A percentile compares a stretch with the other conserved stretches of the same genome.
These are phyloP conservation scores for Leptinotarsa peninsularis DNA, from an alignment of 2,888 invertebrate genomes.

Conservation along the genomic window DNA sequence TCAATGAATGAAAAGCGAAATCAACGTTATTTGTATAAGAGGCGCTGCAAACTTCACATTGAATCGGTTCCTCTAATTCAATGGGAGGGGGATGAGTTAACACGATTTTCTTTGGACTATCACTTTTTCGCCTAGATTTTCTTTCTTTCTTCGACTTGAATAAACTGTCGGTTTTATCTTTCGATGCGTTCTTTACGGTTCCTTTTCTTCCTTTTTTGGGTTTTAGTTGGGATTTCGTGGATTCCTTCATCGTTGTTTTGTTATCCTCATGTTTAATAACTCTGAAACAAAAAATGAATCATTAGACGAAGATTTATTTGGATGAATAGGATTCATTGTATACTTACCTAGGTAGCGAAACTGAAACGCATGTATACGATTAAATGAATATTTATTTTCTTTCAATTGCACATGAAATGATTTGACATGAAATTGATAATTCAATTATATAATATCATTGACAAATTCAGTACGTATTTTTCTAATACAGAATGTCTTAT, in stretches of 20 bases:
- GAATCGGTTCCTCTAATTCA: slow-evolving; percentile 63
- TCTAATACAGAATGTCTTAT: too few relatives aligned
- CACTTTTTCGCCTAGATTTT: slow-evolving; percentile 39
- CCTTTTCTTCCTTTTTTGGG: slow-evolving; percentile 33
- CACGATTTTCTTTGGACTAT: slow-evolving; percentile 42
- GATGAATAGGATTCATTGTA: background rate
- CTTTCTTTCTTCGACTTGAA: slow-evolving; percentile 25
- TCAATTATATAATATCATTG: background rate
- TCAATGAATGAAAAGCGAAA: slow-evolving; percentile 59
- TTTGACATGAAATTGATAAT: background rate
- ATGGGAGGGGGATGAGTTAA: slow-evolving; percentile 49
- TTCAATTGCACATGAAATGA: slow-evolving; percentile 16
- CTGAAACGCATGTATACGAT: slow-evolving; percentile 1
- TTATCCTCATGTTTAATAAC: slow-evolving; percentile 23
- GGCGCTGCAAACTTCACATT: slow-evolving; percentile 69
- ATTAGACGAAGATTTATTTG: slow-evolving; percentile 10
- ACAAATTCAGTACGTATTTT: too few relatives aligned
- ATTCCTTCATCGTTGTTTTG: slow-evolving; percentile 2
- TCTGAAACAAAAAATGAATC: slow-evolving; percentile 34
- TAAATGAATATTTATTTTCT: slow-evolving; percentile 20
- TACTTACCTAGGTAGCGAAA: slow-evolving; percentile 23
- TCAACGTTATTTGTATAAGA: slow-evolving; percentile 65
- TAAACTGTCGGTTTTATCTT: slow-evolving; percentile 18
- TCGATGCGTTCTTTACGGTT: slow-evolving; percentile 34
- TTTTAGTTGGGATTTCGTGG: slow-evolving; percentile 25